Evolutionary conservation across 2,888 invertebrate genomes (phyloP).

Genomic region (Pachymerium ferrugineum): DNA sequence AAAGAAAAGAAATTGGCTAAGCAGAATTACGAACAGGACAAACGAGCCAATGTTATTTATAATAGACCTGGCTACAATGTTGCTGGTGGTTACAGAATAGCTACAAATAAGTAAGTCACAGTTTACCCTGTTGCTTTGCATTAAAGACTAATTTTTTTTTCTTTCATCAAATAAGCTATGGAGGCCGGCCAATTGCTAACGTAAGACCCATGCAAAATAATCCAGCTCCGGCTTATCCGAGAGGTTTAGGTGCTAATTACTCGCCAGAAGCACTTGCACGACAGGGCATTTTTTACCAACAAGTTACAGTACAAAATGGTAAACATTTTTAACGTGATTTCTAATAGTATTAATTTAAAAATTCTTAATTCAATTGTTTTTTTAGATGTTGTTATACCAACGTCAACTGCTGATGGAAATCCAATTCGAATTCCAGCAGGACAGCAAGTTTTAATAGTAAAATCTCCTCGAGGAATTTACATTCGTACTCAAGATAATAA

Average conservation of each 20-base stretch:
- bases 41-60: slow-evolving; percentile 54
- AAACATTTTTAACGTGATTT: slow-evolving; percentile 37
- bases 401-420: slow-evolving; percentile 80
- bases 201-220: slow-evolving; percentile 72
- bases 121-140: not conserved
- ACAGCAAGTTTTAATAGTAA: slow-evolving; percentile 87
- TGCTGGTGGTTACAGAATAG: slow-evolving; percentile 1
- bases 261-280: slow-evolving; percentile 39
- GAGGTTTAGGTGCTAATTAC: slow-evolving; percentile 35
- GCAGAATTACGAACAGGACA: slow-evolving; percentile 87
- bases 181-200: not conserved
- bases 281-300: slow-evolving; percentile 92
- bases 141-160: not conserved
- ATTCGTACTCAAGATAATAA: slow-evolving; percentile 91
- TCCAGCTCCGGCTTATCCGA: slow-evolving; percentile 42
- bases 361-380: not conserved
- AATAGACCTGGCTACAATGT: slow-evolving; percentile 20
- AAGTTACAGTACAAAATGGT: slow-evolving; percentile 85
- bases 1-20: slow-evolving; percentile 90
- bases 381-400: slow-evolving; percentile 84
- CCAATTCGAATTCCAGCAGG: slow-evolving; percentile 89
- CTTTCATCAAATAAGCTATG: not conserved
- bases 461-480: slow-evolving; percentile 92
- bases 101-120: not conserved
- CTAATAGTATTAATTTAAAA: not conserved